A percentile compares a stretch with the other conserved stretches of the same genome.
Conservation (phyloP, 2,113 vertebrate genomes). For the Apteryx mantelli region DNA sequence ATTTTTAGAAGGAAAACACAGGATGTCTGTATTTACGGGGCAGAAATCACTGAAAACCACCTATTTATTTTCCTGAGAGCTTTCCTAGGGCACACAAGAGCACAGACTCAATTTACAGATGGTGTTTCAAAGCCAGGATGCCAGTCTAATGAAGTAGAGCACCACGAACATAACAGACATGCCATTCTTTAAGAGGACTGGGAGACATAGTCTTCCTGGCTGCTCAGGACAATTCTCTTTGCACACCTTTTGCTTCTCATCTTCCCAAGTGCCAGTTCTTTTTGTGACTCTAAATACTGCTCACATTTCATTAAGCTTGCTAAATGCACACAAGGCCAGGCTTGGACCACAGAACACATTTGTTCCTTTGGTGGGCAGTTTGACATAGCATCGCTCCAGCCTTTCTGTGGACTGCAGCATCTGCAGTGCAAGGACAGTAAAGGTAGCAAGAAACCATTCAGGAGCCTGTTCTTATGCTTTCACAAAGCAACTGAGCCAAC, state of each 20-base stretch:
- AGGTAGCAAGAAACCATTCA: neutral
- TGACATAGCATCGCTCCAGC: neutral
- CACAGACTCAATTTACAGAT: neutral
- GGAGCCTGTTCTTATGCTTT: neutral
- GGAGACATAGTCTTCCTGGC: neutral
- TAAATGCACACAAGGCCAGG: neutral
- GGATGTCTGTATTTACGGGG: neutral
- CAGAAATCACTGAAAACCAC: neutral
- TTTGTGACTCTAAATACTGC: neutral
- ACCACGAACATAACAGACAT: neutral
- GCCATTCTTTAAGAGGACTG: neutral
- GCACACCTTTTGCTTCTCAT: neutral
- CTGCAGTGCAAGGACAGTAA: neutral
- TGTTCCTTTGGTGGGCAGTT: neutral
- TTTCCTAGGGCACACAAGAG: neutral
- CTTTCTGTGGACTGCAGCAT: neutral
- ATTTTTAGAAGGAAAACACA: constrained; percentile 5
- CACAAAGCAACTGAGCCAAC: neutral
- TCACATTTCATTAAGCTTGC: neutral
- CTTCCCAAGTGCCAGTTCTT: neutral
- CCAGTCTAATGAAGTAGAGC: neutral
- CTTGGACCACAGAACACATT: neutral
- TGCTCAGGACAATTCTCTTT: neutral
- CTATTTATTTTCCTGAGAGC: neutral
- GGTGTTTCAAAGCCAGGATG: neutral